These are phyloP conservation scores for Achlya flavicornis DNA, from an alignment of 2,888 invertebrate genomes.

Conservation along the genomic window DNA sequence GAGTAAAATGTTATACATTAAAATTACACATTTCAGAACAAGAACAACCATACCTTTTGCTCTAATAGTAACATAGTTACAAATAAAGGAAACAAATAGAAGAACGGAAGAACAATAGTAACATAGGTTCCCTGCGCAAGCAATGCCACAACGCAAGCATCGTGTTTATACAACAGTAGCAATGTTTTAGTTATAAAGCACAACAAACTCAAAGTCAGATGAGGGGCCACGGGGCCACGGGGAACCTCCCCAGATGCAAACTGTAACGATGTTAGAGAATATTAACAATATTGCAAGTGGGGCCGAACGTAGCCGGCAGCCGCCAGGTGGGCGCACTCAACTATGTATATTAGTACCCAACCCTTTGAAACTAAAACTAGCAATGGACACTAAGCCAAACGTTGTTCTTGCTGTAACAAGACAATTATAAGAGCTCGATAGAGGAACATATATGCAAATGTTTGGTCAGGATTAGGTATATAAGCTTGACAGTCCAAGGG, in stretches of 20 bases:
- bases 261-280: constrained; percentile 38
- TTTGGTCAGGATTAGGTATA: not conserved
- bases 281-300: constrained; percentile 35
- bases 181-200: constrained; percentile 4
- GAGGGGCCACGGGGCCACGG: not conserved
- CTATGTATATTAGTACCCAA: constrained; percentile 29
- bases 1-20: too few species aligned
- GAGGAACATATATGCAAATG: not conserved
- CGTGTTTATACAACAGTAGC: constrained; percentile 2
- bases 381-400: not conserved
- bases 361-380: constrained; percentile 34
- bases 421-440: not conserved
- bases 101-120: not conserved
- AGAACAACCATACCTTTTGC: too few species aligned
- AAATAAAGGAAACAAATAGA: not conserved
- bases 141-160: not conserved
- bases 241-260: constrained; percentile 22
- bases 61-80: not conserved
- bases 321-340: constrained; percentile 17
- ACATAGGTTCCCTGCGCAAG: not conserved
- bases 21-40: too few species aligned
- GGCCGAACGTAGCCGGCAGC: constrained; percentile 18
- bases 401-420: not conserved
- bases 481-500: too few species aligned
- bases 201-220: constrained; percentile 23